Evolutionary conservation across 2,113 vertebrate genomes (phyloP).

Genomic region (Menura novaehollandiae): DNA sequence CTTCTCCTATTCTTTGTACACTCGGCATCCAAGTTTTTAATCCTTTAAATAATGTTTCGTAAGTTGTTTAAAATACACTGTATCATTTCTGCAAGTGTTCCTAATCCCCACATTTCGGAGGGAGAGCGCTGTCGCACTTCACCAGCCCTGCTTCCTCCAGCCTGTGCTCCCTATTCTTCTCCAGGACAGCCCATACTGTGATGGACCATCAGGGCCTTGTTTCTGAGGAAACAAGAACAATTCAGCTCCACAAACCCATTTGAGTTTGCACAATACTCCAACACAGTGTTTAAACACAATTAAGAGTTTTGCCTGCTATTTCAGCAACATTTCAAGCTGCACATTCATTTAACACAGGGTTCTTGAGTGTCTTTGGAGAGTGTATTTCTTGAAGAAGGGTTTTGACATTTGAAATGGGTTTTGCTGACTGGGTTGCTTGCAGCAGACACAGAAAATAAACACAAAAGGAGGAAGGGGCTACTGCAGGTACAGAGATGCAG

Average conservation of each 20-base stretch:
- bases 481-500: neutral
- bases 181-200: neutral
- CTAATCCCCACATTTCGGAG: neutral
- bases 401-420: neutral
- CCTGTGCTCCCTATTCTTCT: neutral
- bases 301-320: slow-evolving; percentile 20
- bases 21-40: slow-evolving; percentile 11
- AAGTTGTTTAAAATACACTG: slow-evolving; percentile 38
- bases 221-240: neutral
- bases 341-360: neutral
- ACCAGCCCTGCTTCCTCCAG: neutral
- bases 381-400: neutral
- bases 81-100: slow-evolving; percentile 2
- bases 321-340: slow-evolving; percentile 11
- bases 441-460: neutral
- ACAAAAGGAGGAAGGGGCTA: neutral
- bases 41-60: slow-evolving; percentile 15
- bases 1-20: neutral
- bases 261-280: neutral
- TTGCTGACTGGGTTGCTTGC: neutral
- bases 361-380: neutral
- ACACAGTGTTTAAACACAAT: neutral
- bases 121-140: neutral
- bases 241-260: neutral
- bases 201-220: neutral